phyloP scores from a whole-genome alignment of 2,113 vertebrate species.

The Dromiciops gliroides region DNA sequence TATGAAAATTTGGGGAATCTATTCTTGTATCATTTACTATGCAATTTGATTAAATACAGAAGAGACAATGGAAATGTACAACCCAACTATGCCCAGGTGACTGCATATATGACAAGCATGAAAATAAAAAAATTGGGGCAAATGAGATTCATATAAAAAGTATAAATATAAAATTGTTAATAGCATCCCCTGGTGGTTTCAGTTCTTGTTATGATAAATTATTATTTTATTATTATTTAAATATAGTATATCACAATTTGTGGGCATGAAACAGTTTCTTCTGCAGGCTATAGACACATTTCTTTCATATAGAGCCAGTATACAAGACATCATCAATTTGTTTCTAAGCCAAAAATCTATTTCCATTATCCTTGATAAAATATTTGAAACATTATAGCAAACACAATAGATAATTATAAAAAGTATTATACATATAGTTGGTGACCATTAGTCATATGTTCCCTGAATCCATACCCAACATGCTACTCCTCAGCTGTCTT shows the following conservation, averaged over 20 bases:
- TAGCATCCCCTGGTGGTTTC: constrained; percentile 53
- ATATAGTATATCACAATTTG: constrained; percentile 21
- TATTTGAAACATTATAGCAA: constrained; percentile 34
- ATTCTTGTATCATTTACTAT: too few species aligned
- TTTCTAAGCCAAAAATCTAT: neutral
- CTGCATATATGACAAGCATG: too few species aligned
- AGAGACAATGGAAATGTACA: too few species aligned
- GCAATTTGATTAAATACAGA: too few species aligned
- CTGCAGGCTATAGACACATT: constrained; percentile 37
- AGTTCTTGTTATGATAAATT: constrained; percentile 17
- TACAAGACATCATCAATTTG: constrained; percentile 21
- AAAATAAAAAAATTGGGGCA: too few species aligned
- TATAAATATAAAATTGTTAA: neutral
- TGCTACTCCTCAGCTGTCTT: too few species aligned
- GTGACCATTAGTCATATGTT: too few species aligned
- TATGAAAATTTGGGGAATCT: too few species aligned
- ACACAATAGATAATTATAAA: neutral
- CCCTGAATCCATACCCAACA: too few species aligned
- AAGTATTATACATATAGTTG: neutral
- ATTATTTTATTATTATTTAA: constrained; percentile 57
- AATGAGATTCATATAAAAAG: too few species aligned
- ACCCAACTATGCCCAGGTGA: too few species aligned
- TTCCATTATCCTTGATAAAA: neutral
- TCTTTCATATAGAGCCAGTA: constrained; percentile 37
- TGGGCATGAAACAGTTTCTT: constrained; percentile 54